phyloP scores from a whole-genome alignment of 2,113 vertebrate genomes.

The Chelonoidis abingdonii region DNA sequence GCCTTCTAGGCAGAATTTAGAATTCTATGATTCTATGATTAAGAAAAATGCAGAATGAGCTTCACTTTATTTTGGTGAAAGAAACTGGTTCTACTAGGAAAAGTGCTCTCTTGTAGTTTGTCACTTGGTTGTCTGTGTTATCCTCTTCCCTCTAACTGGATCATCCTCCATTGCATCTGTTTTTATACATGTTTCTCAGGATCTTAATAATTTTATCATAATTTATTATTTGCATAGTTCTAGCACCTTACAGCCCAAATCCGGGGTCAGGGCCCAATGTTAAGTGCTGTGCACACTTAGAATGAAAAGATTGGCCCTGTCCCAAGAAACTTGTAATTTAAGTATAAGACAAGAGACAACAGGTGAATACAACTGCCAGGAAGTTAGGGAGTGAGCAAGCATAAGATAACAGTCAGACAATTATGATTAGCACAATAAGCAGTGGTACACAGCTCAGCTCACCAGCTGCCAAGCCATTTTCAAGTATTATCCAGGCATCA shows the following conservation, averaged over 20 bases:
- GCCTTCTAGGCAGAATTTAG: background rate
- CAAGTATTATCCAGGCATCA: background rate
- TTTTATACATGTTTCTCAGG: background rate
- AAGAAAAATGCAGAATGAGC: background rate
- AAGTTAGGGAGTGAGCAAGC: background rate
- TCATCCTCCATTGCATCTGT: background rate
- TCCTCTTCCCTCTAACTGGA: background rate
- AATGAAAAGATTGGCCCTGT: background rate
- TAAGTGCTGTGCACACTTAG: background rate
- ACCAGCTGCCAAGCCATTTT: background rate
- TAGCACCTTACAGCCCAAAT: background rate
- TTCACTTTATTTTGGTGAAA: background rate
- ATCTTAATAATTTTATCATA: background rate
- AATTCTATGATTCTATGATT: background rate
- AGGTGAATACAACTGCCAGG: background rate
- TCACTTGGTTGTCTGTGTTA: background rate
- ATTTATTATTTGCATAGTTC: background rate
- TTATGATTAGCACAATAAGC: background rate
- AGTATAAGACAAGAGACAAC: background rate
- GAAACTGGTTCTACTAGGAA: background rate
- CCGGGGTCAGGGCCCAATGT: background rate
- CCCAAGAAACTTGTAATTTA: background rate
- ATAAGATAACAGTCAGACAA: background rate
- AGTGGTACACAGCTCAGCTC: background rate
- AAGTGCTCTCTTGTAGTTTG: accelerated